Conservation (phyloP, 2,113 vertebrate species). For the Pelusios castaneus region DNA sequence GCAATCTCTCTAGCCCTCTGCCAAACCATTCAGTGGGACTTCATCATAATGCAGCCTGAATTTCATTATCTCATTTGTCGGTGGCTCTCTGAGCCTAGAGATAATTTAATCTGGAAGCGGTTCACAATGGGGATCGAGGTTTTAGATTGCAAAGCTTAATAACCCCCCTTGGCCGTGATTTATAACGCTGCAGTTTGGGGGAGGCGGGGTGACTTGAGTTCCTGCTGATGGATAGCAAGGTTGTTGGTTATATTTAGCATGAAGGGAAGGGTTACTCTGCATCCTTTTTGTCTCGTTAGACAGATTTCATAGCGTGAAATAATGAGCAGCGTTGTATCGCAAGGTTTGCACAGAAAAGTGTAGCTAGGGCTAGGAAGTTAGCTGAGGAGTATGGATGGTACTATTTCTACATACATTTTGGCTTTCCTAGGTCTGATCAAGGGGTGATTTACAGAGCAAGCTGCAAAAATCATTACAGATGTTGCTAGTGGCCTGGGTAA, state of each 20-base stretch:
- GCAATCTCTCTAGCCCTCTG: not conserved
- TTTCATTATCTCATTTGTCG: conserved; percentile 62
- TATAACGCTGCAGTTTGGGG: not conserved
- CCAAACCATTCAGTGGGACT: accelerated
- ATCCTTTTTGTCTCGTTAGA: conserved; percentile 7
- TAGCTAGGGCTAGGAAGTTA: not conserved
- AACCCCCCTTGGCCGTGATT: not conserved
- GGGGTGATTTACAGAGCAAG: conserved; percentile 49
- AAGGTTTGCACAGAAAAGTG: accelerated
- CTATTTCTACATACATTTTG: accelerated
- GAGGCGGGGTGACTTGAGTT: not conserved
- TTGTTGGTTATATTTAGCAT: not conserved
- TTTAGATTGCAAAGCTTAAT: conserved; percentile 40
- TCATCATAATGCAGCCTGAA: conserved; percentile 23
- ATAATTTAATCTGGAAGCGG: conserved; percentile 35
- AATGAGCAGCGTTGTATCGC: accelerated
- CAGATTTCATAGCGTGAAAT: not conserved
- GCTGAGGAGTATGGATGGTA: not conserved
- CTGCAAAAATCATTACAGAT: conserved; percentile 62
- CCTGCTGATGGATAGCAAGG: not conserved
- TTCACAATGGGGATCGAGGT: not conserved
- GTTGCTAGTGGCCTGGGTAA: conserved; percentile 72
- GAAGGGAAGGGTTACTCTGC: accelerated
- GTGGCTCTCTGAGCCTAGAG: conserved; percentile 34
- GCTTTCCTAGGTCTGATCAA: not conserved